These are phyloP conservation scores for Oriolus oriolus DNA, from an alignment of 2,113 vertebrate genomes.

Conservation along the genomic window DNA sequence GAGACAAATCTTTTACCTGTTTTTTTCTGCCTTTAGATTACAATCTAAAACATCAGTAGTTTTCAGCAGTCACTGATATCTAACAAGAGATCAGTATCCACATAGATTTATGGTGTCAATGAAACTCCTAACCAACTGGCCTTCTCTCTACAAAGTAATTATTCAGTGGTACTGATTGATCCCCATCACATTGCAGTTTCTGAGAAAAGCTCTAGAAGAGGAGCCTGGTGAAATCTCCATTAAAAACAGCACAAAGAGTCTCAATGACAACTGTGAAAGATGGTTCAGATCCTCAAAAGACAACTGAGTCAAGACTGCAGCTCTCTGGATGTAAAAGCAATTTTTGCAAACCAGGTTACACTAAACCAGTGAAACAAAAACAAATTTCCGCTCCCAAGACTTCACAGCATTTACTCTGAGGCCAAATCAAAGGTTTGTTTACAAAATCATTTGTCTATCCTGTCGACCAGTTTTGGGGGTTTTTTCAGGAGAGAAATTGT, in stretches of 20 bases:
- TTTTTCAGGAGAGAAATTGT: neutral
- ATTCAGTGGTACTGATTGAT: neutral
- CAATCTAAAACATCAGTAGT: neutral
- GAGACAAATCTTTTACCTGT: neutral
- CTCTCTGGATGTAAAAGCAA: neutral
- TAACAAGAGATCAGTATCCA: neutral
- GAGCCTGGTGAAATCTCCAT: neutral
- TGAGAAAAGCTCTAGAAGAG: neutral
- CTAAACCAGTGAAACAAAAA: neutral
- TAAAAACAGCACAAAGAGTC: neutral
- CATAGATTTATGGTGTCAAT: neutral
- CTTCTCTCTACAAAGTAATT: neutral
- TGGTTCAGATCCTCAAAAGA: neutral
- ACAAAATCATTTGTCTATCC: neutral
- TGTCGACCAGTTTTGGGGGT: neutral
- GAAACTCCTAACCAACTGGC: neutral
- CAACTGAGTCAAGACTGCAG: neutral
- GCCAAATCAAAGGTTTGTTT: neutral
- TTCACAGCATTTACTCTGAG: neutral
- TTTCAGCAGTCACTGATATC: neutral
- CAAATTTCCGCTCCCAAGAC: neutral
- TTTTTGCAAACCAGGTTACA: neutral
- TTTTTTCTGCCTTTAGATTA: neutral
- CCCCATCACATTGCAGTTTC: neutral
- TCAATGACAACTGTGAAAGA: neutral